Base-by-base conservation (phyloP, 1,140 invertebrate species). In the Brachionus angularis region DNA sequence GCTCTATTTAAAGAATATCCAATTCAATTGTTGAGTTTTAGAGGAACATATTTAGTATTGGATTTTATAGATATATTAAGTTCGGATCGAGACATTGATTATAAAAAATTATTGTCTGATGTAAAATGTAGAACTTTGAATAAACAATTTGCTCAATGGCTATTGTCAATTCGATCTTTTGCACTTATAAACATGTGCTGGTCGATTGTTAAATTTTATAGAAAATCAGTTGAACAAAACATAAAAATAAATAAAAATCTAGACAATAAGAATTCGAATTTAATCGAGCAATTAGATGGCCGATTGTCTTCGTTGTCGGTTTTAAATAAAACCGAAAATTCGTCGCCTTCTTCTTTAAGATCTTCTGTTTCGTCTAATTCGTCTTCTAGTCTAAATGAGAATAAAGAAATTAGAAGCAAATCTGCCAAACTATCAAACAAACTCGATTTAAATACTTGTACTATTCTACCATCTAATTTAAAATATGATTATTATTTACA, bases 1-100 rank as follows among this genome's bases (percentile, higher is more conserved):
- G 79, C 78, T 47, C 72, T 80, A n/a, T 78, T 79, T 53, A 73
- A 77, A 58, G 80, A 81, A 73, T 81, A 80, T 72, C 80, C 79
- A 18, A 61, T 58, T 3, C 77, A 76, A 72, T 39, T 81, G 10
- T 52, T 77, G 7, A 77, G 77, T 72, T 73, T 75, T 4, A 75
- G 75, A 52, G 80, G 79, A 14, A 52, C 75, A 21, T 73, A 78
- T 53, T 39, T 80, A 33, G 79, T 81, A 71, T 73, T 81, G 4
- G 76, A 81, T 67, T 77, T 79, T 72, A 72, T 81, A 29, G 79
- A 81, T 72, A 76, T 76, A 16, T 61, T 81, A 7, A 74, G 77
- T 29, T 81, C 79, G n/a, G 76, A 77, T n/a, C 74, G 75, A 55
- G 73, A 74, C n/a, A 73, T 72, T 21, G 72, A 75, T 25, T 81